These are phyloP conservation scores for Nycticebus coucang DNA, from an alignment of 2,113 vertebrate genomes.

Conservation along the genomic window DNA sequence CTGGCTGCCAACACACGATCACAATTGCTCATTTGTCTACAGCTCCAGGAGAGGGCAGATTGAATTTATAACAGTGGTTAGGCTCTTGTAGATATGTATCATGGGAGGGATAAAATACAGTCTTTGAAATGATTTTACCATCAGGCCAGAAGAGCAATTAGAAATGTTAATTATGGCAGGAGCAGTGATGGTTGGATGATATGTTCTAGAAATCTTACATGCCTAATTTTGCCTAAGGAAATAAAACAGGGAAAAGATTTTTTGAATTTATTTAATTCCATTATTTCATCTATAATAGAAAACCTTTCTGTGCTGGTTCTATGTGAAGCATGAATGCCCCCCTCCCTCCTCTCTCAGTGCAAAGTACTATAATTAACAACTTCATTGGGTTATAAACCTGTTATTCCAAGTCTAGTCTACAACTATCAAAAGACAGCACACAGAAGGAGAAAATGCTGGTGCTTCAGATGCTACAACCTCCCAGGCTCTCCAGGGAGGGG, in stretches of 20 bases:
- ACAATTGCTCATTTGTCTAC: slow-evolving; percentile 68
- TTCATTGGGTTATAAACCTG: background rate
- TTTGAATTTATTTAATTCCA: background rate
- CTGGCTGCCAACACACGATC: slow-evolving; percentile 56
- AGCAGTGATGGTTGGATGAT: background rate
- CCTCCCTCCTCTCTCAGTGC: background rate
- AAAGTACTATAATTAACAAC: background rate
- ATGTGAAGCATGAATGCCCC: background rate
- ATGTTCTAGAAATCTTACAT: background rate
- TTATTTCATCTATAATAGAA: background rate
- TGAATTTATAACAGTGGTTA: slow-evolving; percentile 49
- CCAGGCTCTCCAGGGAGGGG: background rate
- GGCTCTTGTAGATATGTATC: slow-evolving; percentile 46
- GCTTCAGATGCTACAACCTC: background rate
- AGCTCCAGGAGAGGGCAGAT: slow-evolving; percentile 63
- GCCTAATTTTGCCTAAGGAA: background rate
- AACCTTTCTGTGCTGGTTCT: background rate
- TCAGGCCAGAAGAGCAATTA: slow-evolving; percentile 10
- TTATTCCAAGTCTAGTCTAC: background rate
- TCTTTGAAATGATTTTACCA: slow-evolving; percentile 56
- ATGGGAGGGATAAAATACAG: slow-evolving; percentile 17
- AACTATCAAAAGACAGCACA: background rate
- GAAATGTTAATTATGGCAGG: slow-evolving; percentile 31
- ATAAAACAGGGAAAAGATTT: background rate
- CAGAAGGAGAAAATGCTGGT: background rate